A percentile compares a stretch with the other conserved stretches of the same genome.
phyloP scores from a whole-genome alignment of 2,113 vertebrate genomes.

The Phrynocephalus versicolor region DNA sequence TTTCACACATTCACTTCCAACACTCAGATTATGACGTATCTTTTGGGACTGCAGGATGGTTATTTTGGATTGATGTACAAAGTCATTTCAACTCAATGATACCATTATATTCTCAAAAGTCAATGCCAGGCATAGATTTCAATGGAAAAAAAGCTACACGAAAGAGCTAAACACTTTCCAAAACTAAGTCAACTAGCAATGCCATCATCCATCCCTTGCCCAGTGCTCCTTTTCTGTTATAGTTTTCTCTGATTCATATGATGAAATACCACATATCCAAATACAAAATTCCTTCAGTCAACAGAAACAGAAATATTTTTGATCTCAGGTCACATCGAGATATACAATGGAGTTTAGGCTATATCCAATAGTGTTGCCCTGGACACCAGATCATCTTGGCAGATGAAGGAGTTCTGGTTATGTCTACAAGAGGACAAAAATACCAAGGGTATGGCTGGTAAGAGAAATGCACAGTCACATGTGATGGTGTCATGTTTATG shows the following conservation, averaged over 20 bases:
- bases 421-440: slow-evolving; percentile 13
- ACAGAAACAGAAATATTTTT: slow-evolving; percentile 29
- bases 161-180: background rate
- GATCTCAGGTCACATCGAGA: slow-evolving; percentile 17
- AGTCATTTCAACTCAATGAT: background rate
- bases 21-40: background rate
- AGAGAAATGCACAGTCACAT: background rate
- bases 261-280: slow-evolving; percentile 20
- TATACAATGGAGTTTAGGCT: background rate
- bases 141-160: background rate
- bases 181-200: background rate
- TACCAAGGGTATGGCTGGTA: background rate
- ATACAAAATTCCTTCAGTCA: background rate
- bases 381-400: background rate
- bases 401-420: slow-evolving; percentile 1
- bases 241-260: background rate
- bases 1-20: slow-evolving; percentile 10
- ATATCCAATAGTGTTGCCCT: slow-evolving; percentile 10
- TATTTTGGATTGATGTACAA: background rate
- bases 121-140: background rate
- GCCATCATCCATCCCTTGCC: background rate
- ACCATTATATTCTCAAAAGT: background rate
- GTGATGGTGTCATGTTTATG: background rate
- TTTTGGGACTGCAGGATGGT: slow-evolving; percentile 7
- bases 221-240: slow-evolving; percentile 4